Evolutionary conservation across 2,797 vertebrate species (phyloP).

Genomic region (Enteromius unitaeniatus): DNA sequence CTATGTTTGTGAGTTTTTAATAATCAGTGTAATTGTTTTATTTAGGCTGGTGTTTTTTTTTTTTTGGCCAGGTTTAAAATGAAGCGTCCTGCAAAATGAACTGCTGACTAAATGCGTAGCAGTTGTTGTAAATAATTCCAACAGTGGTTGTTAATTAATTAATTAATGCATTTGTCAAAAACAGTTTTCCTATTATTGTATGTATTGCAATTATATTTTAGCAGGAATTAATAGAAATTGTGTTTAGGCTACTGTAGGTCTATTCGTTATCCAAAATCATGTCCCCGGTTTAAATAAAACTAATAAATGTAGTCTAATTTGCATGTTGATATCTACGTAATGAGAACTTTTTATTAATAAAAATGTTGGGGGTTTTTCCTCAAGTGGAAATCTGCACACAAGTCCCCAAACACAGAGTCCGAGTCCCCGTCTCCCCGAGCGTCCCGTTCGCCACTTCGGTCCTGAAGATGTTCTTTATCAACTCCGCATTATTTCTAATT

Average conservation of each 20-base stretch:
- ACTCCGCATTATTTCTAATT: not conserved
- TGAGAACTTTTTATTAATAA: not conserved
- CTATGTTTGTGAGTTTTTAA: not conserved
- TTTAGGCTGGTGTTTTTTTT: not conserved
- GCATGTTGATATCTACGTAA: not conserved
- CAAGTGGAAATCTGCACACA: not conserved
- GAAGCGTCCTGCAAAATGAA: no score
- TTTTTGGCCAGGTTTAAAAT: not conserved
- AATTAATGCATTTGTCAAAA: conserved; percentile 16
- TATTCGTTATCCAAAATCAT: conserved; percentile 6
- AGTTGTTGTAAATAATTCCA: not conserved
- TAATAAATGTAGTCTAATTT: not conserved
- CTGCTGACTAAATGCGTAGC: not conserved
- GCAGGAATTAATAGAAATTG: not conserved
- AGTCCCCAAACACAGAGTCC: not conserved
- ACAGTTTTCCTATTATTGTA: not conserved
- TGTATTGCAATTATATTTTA: no score
- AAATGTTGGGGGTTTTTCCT: fast-evolving
- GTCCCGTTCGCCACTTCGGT: not conserved
- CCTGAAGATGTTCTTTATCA: not conserved
- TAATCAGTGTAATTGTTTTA: not conserved
- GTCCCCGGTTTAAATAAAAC: not conserved
- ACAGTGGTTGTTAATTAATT: conserved; percentile 11
- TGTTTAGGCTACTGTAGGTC: not conserved
- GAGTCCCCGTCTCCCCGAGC: not conserved